Evolutionary conservation across 2,888 invertebrate species (phyloP).

Genomic region (Caenorhabditis sp.): DNA sequence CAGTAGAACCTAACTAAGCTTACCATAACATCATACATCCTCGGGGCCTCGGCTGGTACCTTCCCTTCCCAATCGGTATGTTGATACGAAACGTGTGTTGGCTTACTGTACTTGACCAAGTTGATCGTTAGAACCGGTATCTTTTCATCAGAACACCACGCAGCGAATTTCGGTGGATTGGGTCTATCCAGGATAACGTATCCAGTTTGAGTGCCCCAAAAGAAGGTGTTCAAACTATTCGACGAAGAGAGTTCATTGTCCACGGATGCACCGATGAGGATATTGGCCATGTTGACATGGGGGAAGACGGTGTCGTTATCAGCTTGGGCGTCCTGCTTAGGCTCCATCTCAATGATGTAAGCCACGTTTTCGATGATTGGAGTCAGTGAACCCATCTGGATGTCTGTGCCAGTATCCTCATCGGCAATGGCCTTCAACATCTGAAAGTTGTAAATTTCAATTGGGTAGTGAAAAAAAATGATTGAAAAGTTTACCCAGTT

Average conservation of each 20-base stretch:
- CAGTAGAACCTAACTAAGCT: too few relatives aligned
- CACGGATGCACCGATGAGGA: not conserved
- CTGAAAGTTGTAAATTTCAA: too few relatives aligned
- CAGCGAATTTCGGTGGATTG: not conserved
- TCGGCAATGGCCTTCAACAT: too few relatives aligned
- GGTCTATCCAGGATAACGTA: not conserved
- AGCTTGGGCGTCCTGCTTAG: too few relatives aligned
- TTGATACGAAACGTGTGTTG: constrained; percentile 2
- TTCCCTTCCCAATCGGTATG: not conserved
- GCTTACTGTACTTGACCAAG: not conserved
- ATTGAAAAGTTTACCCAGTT: too few relatives aligned
- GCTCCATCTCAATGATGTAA: too few relatives aligned
- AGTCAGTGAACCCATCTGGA: too few relatives aligned
- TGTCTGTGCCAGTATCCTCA: too few relatives aligned
- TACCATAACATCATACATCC: constrained; percentile 3
- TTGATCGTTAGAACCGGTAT: not conserved
- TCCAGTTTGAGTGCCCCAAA: not conserved
- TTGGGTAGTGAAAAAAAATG: too few relatives aligned
- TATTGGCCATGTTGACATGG: too few relatives aligned
- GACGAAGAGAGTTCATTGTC: not conserved
- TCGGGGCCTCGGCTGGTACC: not conserved
- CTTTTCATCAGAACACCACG: not conserved
- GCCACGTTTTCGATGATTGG: too few relatives aligned
- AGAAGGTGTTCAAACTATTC: not conserved
- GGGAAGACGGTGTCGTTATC: too few relatives aligned